Conservation (phyloP, 2,797 vertebrate genomes). For the Dryobates pubescens region DNA sequence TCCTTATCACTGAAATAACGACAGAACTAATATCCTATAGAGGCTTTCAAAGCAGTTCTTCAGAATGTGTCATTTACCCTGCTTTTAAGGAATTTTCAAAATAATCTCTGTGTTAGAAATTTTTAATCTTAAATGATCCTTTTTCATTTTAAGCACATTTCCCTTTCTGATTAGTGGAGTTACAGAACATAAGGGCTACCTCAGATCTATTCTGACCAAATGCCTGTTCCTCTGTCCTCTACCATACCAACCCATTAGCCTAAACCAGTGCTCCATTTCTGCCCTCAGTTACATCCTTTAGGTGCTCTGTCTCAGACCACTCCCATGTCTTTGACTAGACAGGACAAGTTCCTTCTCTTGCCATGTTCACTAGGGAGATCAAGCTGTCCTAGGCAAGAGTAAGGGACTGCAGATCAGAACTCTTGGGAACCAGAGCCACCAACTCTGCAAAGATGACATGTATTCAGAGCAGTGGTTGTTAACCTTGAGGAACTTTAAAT, state of each 20-base stretch:
- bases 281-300: background rate
- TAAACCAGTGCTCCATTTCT: background rate
- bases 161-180: background rate
- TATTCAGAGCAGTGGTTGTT: background rate
- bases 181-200: background rate
- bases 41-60: background rate
- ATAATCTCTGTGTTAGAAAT: background rate
- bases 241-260: background rate
- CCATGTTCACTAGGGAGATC: background rate
- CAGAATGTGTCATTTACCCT: background rate
- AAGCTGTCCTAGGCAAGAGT: background rate
- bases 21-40: background rate
- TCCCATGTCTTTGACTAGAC: background rate
- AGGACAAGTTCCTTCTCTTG: background rate
- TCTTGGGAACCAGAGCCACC: background rate
- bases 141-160: background rate
- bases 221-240: fast-evolving
- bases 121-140: background rate
- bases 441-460: background rate
- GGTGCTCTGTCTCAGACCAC: background rate
- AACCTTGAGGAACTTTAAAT: background rate
- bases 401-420: background rate
- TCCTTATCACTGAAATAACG: conserved; percentile 5
- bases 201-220: background rate
- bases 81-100: background rate